phyloP scores from a whole-genome alignment of 1,140 invertebrate genomes.

The Holotrichia oblita region DNA sequence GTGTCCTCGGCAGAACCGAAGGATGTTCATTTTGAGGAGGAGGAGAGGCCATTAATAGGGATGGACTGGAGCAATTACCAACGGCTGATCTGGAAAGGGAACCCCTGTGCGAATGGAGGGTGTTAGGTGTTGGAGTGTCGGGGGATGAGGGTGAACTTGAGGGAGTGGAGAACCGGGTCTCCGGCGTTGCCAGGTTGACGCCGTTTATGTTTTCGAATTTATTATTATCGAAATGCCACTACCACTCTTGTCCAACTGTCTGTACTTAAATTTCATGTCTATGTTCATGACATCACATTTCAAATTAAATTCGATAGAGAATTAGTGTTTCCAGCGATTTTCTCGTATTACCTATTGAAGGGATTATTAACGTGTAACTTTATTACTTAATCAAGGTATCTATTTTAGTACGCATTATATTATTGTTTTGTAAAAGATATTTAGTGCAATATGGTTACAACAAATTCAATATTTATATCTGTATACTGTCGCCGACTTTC shows the following conservation, averaged over 20 bases:
- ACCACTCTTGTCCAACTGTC: neutral
- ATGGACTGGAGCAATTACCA: slow-evolving; percentile 62
- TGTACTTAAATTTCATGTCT: neutral
- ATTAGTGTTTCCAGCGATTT: neutral
- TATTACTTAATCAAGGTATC: neutral
- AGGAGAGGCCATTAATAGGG: slow-evolving; percentile 66
- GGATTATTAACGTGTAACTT: neutral
- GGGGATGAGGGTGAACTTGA: slow-evolving; percentile 50
- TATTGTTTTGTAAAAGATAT: neutral
- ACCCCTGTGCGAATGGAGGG: slow-evolving; percentile 54
- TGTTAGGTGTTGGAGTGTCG: slow-evolving; percentile 52
- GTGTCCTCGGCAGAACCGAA: slow-evolving; percentile 73
- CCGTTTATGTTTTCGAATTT: slow-evolving; percentile 28
- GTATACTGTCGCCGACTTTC: too few species aligned
- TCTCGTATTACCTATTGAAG: neutral
- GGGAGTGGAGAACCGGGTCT: slow-evolving; percentile 39
- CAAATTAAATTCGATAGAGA: neutral
- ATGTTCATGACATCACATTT: neutral
- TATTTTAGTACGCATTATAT: neutral
- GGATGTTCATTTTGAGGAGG: slow-evolving; percentile 61
- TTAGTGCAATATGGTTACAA: too few species aligned
- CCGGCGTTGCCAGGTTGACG: slow-evolving; percentile 52
- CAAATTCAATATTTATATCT: too few species aligned
- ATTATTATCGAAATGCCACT: neutral
- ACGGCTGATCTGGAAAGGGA: slow-evolving; percentile 57